Evolutionary conservation across 2,888 invertebrate species (phyloP), one percentile per base, ranked within the genome.

Genomic region (Chouioia cunea): DNA sequence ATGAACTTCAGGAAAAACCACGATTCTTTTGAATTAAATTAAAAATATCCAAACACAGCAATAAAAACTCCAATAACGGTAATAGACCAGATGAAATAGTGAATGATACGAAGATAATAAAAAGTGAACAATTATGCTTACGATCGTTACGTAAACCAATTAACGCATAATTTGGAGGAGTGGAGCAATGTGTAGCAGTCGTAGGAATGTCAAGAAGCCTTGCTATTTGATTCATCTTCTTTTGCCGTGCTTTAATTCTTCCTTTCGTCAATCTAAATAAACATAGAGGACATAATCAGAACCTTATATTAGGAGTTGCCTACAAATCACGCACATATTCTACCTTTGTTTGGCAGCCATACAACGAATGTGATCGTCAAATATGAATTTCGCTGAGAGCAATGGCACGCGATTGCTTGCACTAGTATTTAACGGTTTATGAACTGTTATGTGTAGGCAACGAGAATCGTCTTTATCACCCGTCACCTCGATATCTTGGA

Each of bases 301-400:
- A 36, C 12, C 36, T 36, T 6, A 1, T 1, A 8, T 36, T 36
- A 10, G 6, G 1, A 36, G 12, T 10, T 36, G 36, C n/a, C n/a
- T n/a, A n/a, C n/a, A n/a, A 36, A 36, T 6, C 36, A 1, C 12
- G 27, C 27, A 27, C 27, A 60, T 52, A 48, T 12, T 27, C 73
- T 83, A 93, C 94, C 93, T 95, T 85, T 99, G 99, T 82, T 98
- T 99, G 23, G 99, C 99, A 18, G 99, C 98, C 97, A 99, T 97
- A 82, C 98, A 99, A 43, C 99, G 90, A 77, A 99, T 99, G 83
- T 99, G 98, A 87, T 99, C 99, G 83, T 99, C 99, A 84, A 99
- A 99, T 73, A 98, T 91, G 86, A 99, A 98, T 86, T 94, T 96
- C 12, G 97, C 95, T 3, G 94, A 91, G 10, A 97, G 86, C n/a